Evolutionary conservation across 2,888 invertebrate species (phyloP).

Genomic region (Scrobipalpa atriplicella): DNA sequence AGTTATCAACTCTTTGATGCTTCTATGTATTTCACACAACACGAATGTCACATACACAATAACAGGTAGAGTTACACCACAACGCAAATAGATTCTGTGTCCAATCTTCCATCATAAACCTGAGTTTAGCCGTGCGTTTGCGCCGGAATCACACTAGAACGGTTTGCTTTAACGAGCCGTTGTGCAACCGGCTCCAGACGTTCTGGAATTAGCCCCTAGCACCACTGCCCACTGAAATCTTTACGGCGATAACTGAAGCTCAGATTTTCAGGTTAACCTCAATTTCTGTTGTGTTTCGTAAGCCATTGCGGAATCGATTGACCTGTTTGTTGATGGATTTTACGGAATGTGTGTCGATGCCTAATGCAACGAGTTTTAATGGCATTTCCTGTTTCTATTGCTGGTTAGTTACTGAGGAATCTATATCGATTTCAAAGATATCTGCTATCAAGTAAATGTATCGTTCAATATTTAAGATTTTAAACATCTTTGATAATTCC

Average conservation of each 20-base stretch:
- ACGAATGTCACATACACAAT: neutral
- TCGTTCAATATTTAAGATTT: too few relatives aligned
- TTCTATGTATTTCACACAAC: too few relatives aligned
- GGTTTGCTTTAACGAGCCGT: conserved; percentile 45
- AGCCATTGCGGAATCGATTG: conserved; percentile 9
- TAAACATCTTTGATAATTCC: too few relatives aligned
- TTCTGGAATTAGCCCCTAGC: conserved; percentile 46
- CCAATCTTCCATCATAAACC: conserved; percentile 12
- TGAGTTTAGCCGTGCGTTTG: conserved; percentile 22
- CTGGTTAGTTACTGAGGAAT: neutral
- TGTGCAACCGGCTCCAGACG: conserved; percentile 43
- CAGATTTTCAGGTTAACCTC: conserved; percentile 43
- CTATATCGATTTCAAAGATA: neutral
- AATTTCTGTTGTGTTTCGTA: conserved; percentile 29
- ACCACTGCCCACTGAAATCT: conserved; percentile 41
- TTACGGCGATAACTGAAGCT: conserved; percentile 44
- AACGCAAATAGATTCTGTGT: neutral
- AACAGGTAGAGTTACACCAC: neutral
- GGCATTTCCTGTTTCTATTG: conserved; percentile 5
- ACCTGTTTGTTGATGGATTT: conserved; percentile 16
- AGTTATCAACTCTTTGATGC: too few relatives aligned
- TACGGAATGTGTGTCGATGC: neutral
- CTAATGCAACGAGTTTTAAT: conserved; percentile 8
- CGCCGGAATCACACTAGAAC: conserved; percentile 45
- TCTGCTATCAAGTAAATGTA: neutral